These are phyloP conservation scores for Gnathonemus longibarbis DNA, from an alignment of 2,113 vertebrate species.

Conservation along the genomic window DNA sequence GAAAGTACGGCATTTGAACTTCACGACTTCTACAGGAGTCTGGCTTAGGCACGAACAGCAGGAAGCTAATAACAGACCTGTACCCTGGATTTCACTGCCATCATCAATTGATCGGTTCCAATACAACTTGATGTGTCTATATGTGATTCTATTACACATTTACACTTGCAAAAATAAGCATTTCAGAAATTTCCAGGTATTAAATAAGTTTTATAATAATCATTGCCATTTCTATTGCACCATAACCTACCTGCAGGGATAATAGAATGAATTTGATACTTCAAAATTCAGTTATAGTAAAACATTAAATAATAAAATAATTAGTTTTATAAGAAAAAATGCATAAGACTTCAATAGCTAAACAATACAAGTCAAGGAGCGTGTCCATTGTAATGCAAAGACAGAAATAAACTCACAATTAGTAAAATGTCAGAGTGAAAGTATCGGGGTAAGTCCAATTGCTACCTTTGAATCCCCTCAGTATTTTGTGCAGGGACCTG, in stretches of 20 bases:
- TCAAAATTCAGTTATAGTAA: background rate
- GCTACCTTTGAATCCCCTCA: background rate
- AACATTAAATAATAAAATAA: too few species aligned
- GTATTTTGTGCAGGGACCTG: background rate
- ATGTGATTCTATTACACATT: background rate
- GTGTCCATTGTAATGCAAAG: background rate
- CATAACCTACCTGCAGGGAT: background rate
- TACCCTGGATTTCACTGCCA: background rate
- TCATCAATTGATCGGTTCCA: background rate
- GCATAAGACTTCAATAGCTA: background rate
- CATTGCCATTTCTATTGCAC: background rate
- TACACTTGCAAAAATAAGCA: background rate
- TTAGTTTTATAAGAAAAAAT: background rate
- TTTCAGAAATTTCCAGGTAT: background rate
- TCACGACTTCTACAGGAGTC: background rate
- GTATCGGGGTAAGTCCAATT: background rate
- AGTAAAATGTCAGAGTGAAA: background rate
- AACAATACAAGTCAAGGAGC: background rate
- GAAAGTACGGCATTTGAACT: background rate
- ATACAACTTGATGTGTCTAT: background rate
- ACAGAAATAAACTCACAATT: background rate
- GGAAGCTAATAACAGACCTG: background rate
- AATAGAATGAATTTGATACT: background rate
- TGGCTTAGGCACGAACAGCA: background rate
- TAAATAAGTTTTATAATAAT: background rate